A percentile compares a stretch with the other conserved stretches of the same genome.
Conservation (phyloP, 1,140 invertebrate genomes). For the Scaptomyza graminum region DNA sequence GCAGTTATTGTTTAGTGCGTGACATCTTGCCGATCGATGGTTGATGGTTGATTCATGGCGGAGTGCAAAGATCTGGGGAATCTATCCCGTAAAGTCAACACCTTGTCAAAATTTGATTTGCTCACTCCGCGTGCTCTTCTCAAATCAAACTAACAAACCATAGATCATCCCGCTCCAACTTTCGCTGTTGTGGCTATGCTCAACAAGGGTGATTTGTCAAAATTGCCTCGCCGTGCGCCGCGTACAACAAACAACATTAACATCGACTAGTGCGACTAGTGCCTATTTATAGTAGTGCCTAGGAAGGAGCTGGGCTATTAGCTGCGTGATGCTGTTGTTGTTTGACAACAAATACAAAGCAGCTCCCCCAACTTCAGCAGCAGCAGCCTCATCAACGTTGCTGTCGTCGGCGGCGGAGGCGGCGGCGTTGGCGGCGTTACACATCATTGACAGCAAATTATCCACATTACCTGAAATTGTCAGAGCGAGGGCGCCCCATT, state of each 20-base stretch:
- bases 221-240: conserved; percentile 12
- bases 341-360: conserved; percentile 78
- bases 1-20: conserved; percentile 76
- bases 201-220: conserved; percentile 61
- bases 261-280: conserved; percentile 48
- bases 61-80: neutral
- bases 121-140: conserved; percentile 48
- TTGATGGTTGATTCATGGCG: conserved; percentile 60
- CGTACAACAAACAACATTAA: conserved; percentile 45
- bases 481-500: conserved; percentile 65
- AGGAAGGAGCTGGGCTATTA: conserved; percentile 55
- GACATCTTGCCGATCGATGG: conserved; percentile 61
- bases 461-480: conserved; percentile 82
- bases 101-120: conserved; percentile 78
- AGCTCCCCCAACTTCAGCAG: conserved; percentile 19
- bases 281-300: conserved; percentile 71
- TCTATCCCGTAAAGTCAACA: conserved; percentile 49
- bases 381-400: conserved; percentile 14
- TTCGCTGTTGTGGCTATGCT: conserved; percentile 10
- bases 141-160: conserved; percentile 77
- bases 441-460: conserved; percentile 82
- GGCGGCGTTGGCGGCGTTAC: conserved; percentile 59
- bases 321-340: conserved; percentile 60
- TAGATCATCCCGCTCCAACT: conserved; percentile 57
- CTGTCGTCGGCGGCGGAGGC: conserved; percentile 6